A percentile compares a stretch with the other conserved stretches of the same genome.
These are phyloP conservation scores for Phyllotreta cruciferae DNA, from an alignment of 2,888 invertebrate genomes.

Conservation along the genomic window DNA sequence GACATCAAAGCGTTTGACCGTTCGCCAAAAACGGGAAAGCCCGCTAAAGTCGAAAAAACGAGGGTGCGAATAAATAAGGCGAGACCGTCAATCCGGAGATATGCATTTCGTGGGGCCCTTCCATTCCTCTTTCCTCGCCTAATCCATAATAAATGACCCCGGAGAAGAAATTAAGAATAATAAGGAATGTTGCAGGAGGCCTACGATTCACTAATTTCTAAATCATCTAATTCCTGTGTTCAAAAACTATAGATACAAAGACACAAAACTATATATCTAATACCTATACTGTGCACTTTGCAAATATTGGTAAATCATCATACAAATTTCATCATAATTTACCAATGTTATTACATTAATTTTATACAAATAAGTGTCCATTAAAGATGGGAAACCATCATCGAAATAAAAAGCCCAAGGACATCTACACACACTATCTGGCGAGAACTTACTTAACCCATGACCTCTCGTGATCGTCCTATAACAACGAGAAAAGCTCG, in stretches of 20 bases:
- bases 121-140: constrained; percentile 8
- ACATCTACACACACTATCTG: constrained; percentile 8
- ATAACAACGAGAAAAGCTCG: constrained; percentile 54
- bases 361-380: too few species aligned
- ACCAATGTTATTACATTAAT: too few species aligned
- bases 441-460: constrained; percentile 55
- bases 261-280: too few species aligned
- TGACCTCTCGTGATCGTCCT: constrained; percentile 57
- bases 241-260: too few species aligned
- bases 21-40: constrained; percentile 29
- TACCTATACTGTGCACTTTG: too few species aligned
- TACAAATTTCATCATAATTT: too few species aligned
- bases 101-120: constrained; percentile 32
- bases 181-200: too few species aligned
- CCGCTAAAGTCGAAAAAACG: constrained; percentile 24
- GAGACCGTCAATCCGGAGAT: constrained; percentile 33
- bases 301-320: too few species aligned
- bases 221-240: too few species aligned
- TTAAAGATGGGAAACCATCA: neutral
- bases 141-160: constrained; percentile 36
- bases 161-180: constrained; percentile 12
- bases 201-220: too few species aligned
- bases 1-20: constrained; percentile 55
- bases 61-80: constrained; percentile 54
- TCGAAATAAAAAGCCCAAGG: constrained; percentile 24